Evolutionary conservation across 2,888 invertebrate species (phyloP), one percentile per base, ranked within the genome.

Genomic region (Hymenopus coronatus): DNA sequence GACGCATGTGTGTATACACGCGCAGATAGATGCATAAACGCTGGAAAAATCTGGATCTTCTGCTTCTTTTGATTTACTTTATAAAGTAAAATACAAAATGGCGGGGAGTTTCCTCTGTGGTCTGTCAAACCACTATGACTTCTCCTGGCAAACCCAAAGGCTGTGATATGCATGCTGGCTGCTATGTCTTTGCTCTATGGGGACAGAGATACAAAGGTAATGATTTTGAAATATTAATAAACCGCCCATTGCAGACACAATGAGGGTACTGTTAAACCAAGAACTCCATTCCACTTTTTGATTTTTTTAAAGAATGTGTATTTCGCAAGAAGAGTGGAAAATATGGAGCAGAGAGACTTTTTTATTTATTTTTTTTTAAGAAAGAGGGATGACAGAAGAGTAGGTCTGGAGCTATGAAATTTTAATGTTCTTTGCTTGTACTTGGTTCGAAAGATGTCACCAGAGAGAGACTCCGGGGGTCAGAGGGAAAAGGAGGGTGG

Each of bases 381-480:
- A 28, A 33, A 87, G 85, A 83, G 46, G 85, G 81, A 88, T 27
- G 28, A 20, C 83, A 88, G 89, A 88, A 88, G 84, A 88, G 54
- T 81, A 54, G 85, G 87, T 87, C 40, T 82, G 84, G 27, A 33
- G 14, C 33, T 87, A 90, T 90, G 88, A 89, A 90, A 89, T 83
- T 90, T 90, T 90, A 87, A 90, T 90, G 87, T 81, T 88, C 90
- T 88, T 88, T 90, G 89, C 89, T 88, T 88, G 87, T 88, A 87
- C 90, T 89, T 89, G 88, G 89, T 84, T 87, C 88, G 88, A 88
- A 87, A 88, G 89, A 89, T 90, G 89, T 89, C 90, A 87, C 90
- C 90, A 87, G 83, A 54, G n/a, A 54, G 54, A 85, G 87, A 85
- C 46, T 82, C 30, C 82, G 85, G 83, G 83, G 83, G 3, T 15